Conservation (phyloP, 2,797 vertebrate species). For the Alfaro cultratus region DNA sequence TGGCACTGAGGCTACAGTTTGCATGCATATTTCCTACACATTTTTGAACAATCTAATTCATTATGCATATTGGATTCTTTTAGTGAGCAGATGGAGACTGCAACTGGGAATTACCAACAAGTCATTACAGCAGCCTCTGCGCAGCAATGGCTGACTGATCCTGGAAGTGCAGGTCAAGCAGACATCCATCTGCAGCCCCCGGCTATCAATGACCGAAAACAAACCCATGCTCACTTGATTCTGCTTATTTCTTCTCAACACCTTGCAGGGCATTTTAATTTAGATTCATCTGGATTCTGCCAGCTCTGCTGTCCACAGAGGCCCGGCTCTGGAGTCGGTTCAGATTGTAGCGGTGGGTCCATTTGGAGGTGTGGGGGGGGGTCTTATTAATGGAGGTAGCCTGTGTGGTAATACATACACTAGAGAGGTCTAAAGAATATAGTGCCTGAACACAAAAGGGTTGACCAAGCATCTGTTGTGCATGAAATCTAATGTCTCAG, state of each 20-base stretch:
- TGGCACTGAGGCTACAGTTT: neutral
- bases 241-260: conserved; percentile 6
- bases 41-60: conserved; percentile 9
- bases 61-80: conserved; percentile 29
- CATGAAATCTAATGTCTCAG: neutral
- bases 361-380: conserved; percentile 7
- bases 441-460: neutral
- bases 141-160: conserved; percentile 33
- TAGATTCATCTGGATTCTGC: conserved; percentile 2
- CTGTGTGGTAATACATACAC: conserved; percentile 6
- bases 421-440: neutral
- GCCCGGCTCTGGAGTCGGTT: neutral
- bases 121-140: conserved; percentile 12
- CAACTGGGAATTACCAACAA: conserved; percentile 39
- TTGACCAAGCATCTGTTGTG: conserved; percentile 1
- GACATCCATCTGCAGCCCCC: conserved; percentile 37
- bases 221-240: neutral
- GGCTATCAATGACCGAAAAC: conserved; percentile 46
- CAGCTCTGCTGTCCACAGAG: conserved; percentile 2
- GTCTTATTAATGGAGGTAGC: conserved; percentile 43
- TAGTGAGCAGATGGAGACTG: conserved; percentile 26
- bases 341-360: conserved; percentile 21
- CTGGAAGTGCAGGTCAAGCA: conserved; percentile 15
- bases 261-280: conserved; percentile 30
- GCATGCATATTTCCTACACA: neutral